Evolutionary conservation across 2,888 invertebrate genomes (phyloP).

Genomic region (Girardia tigrina): DNA sequence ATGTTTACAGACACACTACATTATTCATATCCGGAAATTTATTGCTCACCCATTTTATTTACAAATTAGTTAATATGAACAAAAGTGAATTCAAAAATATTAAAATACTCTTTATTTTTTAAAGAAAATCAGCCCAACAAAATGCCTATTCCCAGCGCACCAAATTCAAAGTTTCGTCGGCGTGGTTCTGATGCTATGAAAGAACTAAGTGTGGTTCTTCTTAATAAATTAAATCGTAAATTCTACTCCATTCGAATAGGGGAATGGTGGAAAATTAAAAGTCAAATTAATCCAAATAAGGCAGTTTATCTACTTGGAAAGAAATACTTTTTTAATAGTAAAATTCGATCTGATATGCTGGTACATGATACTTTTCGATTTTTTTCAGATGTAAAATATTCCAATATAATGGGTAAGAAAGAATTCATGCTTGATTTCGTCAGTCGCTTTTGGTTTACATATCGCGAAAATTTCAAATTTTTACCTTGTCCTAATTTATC

Average conservation of each 20-base stretch:
- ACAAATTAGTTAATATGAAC: too few relatives aligned
- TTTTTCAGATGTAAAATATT: background rate
- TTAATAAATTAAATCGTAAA: conserved; percentile 9
- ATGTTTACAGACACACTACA: too few relatives aligned
- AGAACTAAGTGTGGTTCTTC: background rate
- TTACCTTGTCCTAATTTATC: conserved; percentile 52
- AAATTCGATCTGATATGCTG: background rate
- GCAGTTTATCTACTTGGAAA: background rate
- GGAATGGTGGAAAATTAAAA: background rate
- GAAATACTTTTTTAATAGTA: background rate
- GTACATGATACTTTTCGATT: background rate
- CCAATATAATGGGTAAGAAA: background rate
- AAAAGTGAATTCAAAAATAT: too few relatives aligned
- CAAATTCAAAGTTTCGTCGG: background rate
- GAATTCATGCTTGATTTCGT: conserved; percentile 66
- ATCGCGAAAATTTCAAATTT: conserved; percentile 62
- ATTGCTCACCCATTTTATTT: too few relatives aligned
- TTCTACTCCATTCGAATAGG: background rate
- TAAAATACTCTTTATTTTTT: too few relatives aligned
- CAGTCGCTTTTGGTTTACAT: conserved; percentile 63
- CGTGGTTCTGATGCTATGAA: conserved; percentile 8
- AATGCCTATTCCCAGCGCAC: too few relatives aligned
- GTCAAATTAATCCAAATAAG: background rate
- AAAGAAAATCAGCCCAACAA: too few relatives aligned
- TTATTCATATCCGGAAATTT: too few relatives aligned